Conservation (phyloP, 37 sponge, comb jelly and placozoan genomes). For the Amphimedon queenslandica region DNA sequence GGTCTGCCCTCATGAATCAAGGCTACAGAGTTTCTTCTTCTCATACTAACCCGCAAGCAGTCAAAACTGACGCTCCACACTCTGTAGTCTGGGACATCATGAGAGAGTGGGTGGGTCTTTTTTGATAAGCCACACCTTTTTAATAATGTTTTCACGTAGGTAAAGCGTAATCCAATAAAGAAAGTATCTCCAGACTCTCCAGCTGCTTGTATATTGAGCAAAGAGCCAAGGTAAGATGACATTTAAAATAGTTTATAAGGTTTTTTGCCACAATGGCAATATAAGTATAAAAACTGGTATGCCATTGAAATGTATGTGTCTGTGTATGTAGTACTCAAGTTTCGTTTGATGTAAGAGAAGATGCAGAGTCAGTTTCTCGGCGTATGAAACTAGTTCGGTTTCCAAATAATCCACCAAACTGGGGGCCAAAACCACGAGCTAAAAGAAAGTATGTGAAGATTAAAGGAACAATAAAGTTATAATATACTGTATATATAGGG, state of each 20-base stretch:
- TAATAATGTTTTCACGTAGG: slow-evolving; percentile 9
- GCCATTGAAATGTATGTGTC: not conserved
- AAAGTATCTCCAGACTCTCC: slow-evolving; percentile 42
- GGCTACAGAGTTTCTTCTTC: slow-evolving; percentile 89
- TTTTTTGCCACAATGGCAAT: not conserved
- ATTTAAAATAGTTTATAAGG: not conserved
- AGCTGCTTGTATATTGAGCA: slow-evolving; percentile 65
- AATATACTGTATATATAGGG: too few relatives aligned
- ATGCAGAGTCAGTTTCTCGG: slow-evolving; percentile 83
- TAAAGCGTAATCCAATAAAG: slow-evolving; percentile 64
- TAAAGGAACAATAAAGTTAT: too few relatives aligned
- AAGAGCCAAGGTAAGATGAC: slow-evolving; percentile 57
- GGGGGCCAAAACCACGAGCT: slow-evolving; percentile 96
- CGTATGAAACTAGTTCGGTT: slow-evolving; percentile 71
- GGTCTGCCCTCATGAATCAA: slow-evolving; percentile 90
- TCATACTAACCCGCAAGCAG: slow-evolving; percentile 73
- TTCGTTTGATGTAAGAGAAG: slow-evolving; percentile 59
- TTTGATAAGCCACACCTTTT: not conserved
- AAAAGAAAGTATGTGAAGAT: slow-evolving; percentile 64
- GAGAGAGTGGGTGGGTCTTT: slow-evolving; percentile 81
- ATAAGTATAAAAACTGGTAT: not conserved
- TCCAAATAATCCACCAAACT: slow-evolving; percentile 95
- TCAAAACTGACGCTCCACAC: slow-evolving; percentile 93
- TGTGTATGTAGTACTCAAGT: slow-evolving; percentile 45
- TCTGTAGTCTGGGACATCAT: slow-evolving; percentile 93